phyloP scores from a whole-genome alignment of 92 coral and sea anemone genomes.

The Isaurus tuberculatus region DNA sequence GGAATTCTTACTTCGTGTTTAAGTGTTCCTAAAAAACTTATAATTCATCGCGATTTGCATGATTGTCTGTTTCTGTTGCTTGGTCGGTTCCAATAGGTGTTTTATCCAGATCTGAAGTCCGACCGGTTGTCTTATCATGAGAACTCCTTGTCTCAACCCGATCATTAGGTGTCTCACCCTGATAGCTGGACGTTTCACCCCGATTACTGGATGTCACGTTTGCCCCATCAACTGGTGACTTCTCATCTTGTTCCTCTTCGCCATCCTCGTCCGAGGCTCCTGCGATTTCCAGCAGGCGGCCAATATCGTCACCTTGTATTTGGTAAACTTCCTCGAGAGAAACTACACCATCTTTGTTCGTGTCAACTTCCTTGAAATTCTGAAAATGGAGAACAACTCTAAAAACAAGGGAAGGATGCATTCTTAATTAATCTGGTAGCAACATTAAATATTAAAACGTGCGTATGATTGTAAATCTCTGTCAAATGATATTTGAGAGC shows the following conservation, averaged over 20 bases:
- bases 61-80: neutral
- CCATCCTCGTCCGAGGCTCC: conserved; percentile 42
- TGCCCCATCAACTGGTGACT: neutral
- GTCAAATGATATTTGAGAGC: neutral
- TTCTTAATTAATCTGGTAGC: no score
- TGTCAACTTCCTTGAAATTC: conserved; percentile 80
- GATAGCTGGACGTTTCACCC: conserved; percentile 16
- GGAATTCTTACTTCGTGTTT: no score
- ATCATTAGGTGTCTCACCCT: conserved; percentile 11
- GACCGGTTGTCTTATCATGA: no score
- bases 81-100: neutral
- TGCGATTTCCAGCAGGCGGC: conserved; percentile 49
- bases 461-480: no score
- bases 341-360: conserved; percentile 76
- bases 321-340: conserved; percentile 77
- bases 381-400: conserved; percentile 17
- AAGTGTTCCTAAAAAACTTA: neutral
- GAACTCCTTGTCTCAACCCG: conserved; percentile 18
- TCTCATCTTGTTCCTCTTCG: conserved; percentile 42
- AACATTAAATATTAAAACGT: no score
- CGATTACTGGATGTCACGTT: conserved; percentile 5
- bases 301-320: conserved; percentile 53
- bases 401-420: no score
- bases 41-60: neutral
- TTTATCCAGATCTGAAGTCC: neutral